These are phyloP conservation scores for Amphiduros pacificus DNA, from an alignment of 2,888 invertebrate species.

Conservation along the genomic window DNA sequence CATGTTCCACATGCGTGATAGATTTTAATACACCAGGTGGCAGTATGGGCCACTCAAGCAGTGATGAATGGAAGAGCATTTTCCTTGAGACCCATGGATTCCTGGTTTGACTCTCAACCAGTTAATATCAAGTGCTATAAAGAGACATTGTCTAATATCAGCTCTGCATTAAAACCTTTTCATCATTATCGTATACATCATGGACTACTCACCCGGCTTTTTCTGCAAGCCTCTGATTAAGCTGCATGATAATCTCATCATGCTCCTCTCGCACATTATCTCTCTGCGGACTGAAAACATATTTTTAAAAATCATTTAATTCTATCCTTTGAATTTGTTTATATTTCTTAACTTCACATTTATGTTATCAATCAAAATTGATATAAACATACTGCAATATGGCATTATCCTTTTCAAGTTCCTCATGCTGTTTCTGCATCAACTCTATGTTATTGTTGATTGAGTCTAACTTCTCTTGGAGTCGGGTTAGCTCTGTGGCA, in stretches of 20 bases:
- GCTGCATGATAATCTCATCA: conserved; percentile 55
- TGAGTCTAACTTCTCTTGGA: conserved; percentile 43
- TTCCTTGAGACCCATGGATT: too few species aligned
- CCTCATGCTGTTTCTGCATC: conserved; percentile 41
- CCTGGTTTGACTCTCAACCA: too few species aligned
- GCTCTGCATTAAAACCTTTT: too few species aligned
- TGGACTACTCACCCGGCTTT: conserved; percentile 48
- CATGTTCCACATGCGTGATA: too few species aligned
- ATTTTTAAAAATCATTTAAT: background rate
- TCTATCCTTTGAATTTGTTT: background rate
- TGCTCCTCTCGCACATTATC: conserved; percentile 52
- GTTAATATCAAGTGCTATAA: too few species aligned
- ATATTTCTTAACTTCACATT: background rate
- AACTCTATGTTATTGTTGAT: conserved; percentile 47
- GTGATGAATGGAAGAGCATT: too few species aligned
- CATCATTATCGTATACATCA: too few species aligned
- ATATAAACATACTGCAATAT: conserved; percentile 44
- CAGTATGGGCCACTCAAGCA: too few species aligned
- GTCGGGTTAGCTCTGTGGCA: conserved; percentile 43
- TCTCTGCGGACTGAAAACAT: conserved; percentile 48
- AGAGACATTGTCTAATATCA: too few species aligned
- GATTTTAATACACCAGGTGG: too few species aligned
- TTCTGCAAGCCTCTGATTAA: conserved; percentile 58
- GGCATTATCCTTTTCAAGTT: conserved; percentile 53
- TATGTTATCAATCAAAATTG: background rate